A percentile compares a stretch with the other conserved stretches of the same genome.
Evolutionary conservation across 2,113 vertebrate species (phyloP).

Genomic region (Psittacus erithacus): DNA sequence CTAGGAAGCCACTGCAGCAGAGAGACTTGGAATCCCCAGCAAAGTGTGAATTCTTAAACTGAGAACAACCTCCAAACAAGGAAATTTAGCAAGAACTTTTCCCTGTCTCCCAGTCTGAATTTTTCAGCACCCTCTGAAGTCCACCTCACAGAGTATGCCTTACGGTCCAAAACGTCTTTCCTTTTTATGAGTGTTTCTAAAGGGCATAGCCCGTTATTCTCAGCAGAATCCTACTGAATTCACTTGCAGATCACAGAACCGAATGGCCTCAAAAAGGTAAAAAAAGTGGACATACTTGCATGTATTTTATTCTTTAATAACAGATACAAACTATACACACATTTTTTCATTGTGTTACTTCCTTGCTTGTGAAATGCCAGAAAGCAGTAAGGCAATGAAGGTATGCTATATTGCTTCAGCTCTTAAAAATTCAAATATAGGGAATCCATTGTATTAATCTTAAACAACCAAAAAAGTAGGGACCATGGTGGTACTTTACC

Average conservation of each 20-base stretch:
- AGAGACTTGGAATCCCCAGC: background rate
- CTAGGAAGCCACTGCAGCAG: background rate
- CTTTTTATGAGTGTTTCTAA: background rate
- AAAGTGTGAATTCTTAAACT: background rate
- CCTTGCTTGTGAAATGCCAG: too few species aligned
- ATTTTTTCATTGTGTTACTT: background rate
- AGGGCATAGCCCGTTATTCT: background rate
- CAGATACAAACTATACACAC: background rate
- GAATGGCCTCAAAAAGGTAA: background rate
- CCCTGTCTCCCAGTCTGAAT: background rate
- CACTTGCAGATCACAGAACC: background rate
- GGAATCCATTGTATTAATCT: background rate
- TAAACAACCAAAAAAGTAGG: background rate
- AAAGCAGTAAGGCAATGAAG: background rate
- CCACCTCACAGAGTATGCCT: background rate
- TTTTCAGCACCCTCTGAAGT: background rate
- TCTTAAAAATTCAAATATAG: background rate
- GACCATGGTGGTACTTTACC: constrained; percentile 67
- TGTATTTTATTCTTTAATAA: background rate
- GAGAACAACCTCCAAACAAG: background rate
- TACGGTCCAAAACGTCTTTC: background rate
- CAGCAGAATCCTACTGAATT: background rate
- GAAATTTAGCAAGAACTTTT: background rate
- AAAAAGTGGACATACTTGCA: background rate
- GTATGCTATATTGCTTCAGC: background rate